Percentiles rank a stretch among this genome's conserved stretches.
Conservation (phyloP, 2,113 vertebrate genomes). For the Mastomys coucha region DNA sequence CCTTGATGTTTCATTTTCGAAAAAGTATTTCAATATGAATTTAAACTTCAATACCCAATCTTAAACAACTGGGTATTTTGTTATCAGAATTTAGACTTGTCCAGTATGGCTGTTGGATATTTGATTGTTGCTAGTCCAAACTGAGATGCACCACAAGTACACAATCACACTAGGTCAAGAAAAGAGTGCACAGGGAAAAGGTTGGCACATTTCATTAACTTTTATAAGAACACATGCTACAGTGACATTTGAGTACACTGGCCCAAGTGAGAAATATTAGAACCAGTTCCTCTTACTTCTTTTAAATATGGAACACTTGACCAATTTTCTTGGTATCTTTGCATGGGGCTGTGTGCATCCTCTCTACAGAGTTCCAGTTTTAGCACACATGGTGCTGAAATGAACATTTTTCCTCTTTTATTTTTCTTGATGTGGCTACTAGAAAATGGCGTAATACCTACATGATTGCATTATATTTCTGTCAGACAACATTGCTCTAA, state of each 20-base stretch:
- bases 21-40: not conserved
- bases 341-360: too few relatives aligned
- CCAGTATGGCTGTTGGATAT: not conserved
- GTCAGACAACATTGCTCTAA: not conserved
- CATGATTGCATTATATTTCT: not conserved
- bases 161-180: not conserved
- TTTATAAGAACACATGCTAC: not conserved
- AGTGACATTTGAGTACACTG: not conserved
- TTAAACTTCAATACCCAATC: not conserved
- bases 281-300: not conserved
- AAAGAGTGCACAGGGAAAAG: not conserved
- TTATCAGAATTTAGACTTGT: not conserved
- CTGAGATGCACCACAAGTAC: not conserved
- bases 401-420: not conserved
- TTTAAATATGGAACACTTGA: not conserved
- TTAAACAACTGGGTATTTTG: not conserved
- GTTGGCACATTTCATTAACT: not conserved
- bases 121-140: not conserved
- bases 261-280: slow-evolving; percentile 27
- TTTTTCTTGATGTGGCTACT: not conserved
- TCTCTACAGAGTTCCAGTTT: not conserved
- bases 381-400: not conserved
- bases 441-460: not conserved
- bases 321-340: not conserved
- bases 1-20: not conserved